Evolutionary conservation across 2,888 invertebrate genomes (phyloP).

Genomic region (Synergus laeviventris): DNA sequence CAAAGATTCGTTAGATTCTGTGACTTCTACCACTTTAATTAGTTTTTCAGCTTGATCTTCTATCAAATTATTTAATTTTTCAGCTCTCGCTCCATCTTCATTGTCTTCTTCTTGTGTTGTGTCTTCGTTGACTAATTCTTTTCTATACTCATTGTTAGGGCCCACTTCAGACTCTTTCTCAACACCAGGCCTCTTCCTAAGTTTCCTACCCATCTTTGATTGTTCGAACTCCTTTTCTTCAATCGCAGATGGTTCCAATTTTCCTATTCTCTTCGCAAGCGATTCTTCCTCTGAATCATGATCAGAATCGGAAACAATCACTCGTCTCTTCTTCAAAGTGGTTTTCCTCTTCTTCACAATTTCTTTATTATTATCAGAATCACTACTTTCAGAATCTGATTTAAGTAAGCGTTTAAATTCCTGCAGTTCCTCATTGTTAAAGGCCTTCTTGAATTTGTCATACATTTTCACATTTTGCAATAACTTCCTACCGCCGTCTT

Average conservation of each 20-base stretch:
- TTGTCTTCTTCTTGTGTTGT: constrained; percentile 45
- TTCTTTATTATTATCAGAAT: constrained; percentile 41
- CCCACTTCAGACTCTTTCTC: constrained; percentile 48
- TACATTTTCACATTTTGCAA: neutral
- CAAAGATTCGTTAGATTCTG: constrained; percentile 63
- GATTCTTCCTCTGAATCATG: constrained; percentile 67
- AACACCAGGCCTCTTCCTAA: constrained; percentile 42
- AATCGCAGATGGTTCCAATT: constrained; percentile 35
- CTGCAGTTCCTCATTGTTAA: neutral
- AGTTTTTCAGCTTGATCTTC: constrained; percentile 49
- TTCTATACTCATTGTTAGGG: constrained; percentile 38
- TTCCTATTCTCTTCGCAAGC: constrained; percentile 59
- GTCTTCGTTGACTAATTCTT: constrained; percentile 48
- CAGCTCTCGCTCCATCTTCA: constrained; percentile 35
- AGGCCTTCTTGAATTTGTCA: neutral
- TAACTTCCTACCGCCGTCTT: constrained; percentile 8
- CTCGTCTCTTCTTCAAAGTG: constrained; percentile 61
- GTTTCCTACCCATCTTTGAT: constrained; percentile 42
- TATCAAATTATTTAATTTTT: constrained; percentile 40
- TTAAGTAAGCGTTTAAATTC: neutral
- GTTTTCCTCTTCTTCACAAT: constrained; percentile 53
- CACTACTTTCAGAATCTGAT: neutral
- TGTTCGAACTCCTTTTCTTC: constrained; percentile 36
- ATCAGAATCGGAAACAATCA: constrained; percentile 67
- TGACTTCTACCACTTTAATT: constrained; percentile 46